A percentile compares a stretch with the other conserved stretches of the same genome.
phyloP scores from a whole-genome alignment of 2,113 vertebrate species.

The Axis porcinus region DNA sequence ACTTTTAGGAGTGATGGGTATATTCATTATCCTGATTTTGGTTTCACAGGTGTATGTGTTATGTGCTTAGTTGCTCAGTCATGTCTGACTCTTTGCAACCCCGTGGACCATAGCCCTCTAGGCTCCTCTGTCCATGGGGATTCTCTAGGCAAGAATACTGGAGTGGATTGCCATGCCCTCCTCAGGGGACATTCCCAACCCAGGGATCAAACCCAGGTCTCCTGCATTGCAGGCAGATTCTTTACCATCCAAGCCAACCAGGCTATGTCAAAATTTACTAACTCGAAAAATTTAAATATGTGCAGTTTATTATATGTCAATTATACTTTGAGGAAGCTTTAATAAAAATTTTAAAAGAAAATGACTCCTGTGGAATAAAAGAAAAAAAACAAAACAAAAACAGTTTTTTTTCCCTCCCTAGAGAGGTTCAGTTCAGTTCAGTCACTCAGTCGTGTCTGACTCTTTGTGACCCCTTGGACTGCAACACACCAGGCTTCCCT shows the following conservation, averaged over 20 bases:
- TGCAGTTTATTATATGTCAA: background rate
- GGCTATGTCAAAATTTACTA: background rate
- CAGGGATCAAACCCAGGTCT: background rate
- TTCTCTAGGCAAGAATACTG: background rate
- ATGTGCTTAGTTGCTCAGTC: background rate
- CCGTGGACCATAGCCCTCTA: accelerated
- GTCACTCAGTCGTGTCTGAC: background rate
- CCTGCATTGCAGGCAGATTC: background rate
- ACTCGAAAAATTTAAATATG: background rate
- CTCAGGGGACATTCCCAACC: background rate
- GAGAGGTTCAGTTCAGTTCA: background rate
- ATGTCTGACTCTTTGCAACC: background rate
- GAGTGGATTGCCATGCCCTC: background rate
- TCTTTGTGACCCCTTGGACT: background rate
- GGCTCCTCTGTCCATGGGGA: background rate
- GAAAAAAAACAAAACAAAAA: background rate
- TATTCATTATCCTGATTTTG: background rate
- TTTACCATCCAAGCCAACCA: background rate
- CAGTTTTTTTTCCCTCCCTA: background rate
- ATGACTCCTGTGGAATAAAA: background rate
- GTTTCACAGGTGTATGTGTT: background rate
- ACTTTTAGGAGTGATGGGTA: background rate
- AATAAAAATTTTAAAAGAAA: background rate
- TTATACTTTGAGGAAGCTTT: background rate
- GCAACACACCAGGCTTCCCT: background rate